Evolutionary conservation across 92 coral and sea anemone genomes (phyloP).

Genomic region (Nematostella vectensis): DNA sequence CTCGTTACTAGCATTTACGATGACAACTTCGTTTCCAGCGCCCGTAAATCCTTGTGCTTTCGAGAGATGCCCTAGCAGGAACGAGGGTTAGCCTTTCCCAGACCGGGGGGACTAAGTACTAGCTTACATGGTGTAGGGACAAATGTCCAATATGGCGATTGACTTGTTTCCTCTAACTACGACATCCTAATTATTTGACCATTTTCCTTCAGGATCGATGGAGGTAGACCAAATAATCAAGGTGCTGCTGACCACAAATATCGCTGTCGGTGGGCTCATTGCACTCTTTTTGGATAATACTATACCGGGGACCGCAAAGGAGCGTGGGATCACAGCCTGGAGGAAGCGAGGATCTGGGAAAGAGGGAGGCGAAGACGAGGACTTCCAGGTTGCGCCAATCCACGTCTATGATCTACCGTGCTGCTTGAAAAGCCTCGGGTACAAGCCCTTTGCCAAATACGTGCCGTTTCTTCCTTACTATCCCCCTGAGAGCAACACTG

Average conservation of each 20-base stretch:
- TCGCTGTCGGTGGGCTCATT: slow-evolving; percentile 79
- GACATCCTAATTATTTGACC: no score
- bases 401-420: slow-evolving; percentile 70
- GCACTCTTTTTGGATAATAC: slow-evolving; percentile 87
- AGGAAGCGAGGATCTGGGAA: slow-evolving; percentile 13
- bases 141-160: no score
- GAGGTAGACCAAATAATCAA: slow-evolving; percentile 75
- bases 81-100: no score
- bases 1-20: no score
- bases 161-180: no score
- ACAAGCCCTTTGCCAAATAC: slow-evolving; percentile 30
- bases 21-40: no score
- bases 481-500: slow-evolving; percentile 1
- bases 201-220: slow-evolving; percentile 26
- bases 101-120: no score
- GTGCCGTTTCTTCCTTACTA: slow-evolving; percentile 66
- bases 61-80: no score
- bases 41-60: no score
- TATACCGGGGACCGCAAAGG: slow-evolving; percentile 84
- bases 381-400: slow-evolving; percentile 43
- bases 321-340: slow-evolving; percentile 86
- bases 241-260: slow-evolving; percentile 79
- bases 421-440: slow-evolving; percentile 48
- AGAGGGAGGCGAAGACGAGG: slow-evolving; percentile 30
- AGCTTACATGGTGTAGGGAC: no score